Base-by-base conservation (phyloP, 1,140 invertebrate species). In the Dendrolimus punctatus region DNA sequence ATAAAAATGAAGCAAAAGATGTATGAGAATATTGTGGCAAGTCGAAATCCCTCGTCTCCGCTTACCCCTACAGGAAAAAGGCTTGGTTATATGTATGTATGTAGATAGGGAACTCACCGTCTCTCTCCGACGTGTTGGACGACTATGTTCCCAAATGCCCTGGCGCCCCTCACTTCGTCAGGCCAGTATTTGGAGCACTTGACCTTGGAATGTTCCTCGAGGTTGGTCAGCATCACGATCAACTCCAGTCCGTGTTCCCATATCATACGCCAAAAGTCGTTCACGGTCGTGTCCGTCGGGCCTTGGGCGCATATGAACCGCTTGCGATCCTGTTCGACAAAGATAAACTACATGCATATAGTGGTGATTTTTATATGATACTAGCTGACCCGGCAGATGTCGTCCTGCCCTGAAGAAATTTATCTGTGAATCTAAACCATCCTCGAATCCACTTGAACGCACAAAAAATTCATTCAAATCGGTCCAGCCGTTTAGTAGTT, bases 191-290 rank as follows among this genome's bases (percentile, higher is more conserved):
- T 96, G 7, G 94, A 93, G 87, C 96, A 98, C 80, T 97, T 98
- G 0, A 94, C 94, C 84, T 96, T 96, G 59, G 95, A 96, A 72
- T 97, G 96, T 87, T 98, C 96, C 77, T 98, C 96, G 8, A 98
- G 89, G 80, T 97, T 97, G 6, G 96, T 98, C 39, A 99, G 84
- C 97, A 98, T 98, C 7, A 98, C 91, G 62, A 99, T 95, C 51
- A 97, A 89, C 75, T 96, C 93, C 46, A 97, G 88, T 66, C 95
- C 94, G 64, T 98, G 95, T 83, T 99, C 97, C 96, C 97, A 99
- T 57, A 99, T 94, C 96, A 99, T 98, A 52, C 96, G 90, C 98
- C 98, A 99, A 83, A 99, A 99, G 78, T 99, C 97, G 64, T 92
- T 93, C 1, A 98, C 93, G 0, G 97, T 99, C 38, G 94, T 93